phyloP scores from a whole-genome alignment of 2,797 vertebrate species.

The Fringilla coelebs region DNA sequence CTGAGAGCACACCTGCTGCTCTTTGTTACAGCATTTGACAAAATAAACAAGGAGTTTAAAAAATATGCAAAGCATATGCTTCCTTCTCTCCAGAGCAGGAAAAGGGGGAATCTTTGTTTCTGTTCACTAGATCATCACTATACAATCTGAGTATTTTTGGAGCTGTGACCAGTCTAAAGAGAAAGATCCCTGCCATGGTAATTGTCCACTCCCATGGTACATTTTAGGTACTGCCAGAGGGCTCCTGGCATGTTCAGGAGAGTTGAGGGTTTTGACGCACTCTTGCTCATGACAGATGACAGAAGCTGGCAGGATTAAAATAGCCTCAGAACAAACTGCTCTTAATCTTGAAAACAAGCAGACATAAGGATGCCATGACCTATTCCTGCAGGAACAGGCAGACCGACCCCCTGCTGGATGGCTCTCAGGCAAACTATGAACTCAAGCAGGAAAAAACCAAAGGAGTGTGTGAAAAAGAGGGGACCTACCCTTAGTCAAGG shows the following conservation, averaged over 20 bases:
- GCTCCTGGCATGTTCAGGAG: background rate
- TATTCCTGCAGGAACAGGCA: background rate
- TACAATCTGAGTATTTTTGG: background rate
- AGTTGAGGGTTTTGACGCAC: background rate
- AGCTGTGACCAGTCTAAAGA: background rate
- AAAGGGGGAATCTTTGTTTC: background rate
- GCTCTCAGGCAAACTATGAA: background rate
- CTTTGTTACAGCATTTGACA: background rate
- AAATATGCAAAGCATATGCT: background rate
- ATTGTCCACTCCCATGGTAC: background rate
- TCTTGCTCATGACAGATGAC: background rate
- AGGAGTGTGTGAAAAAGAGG: rapidly evolving
- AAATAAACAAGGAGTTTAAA: background rate
- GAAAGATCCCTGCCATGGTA: background rate
- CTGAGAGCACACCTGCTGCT: background rate
- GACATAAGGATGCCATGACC: background rate
- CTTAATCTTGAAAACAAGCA: constrained; percentile 5
- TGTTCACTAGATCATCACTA: background rate
- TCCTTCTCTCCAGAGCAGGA: background rate
- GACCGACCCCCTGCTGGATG: background rate
- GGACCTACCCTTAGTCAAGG: too few relatives aligned
- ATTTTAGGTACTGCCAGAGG: background rate
- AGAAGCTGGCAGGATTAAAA: background rate
- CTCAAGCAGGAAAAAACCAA: background rate
- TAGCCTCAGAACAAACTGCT: background rate